A percentile compares a stretch with the other conserved stretches of the same genome.
These are phyloP conservation scores for Halocaridina rubra DNA, from an alignment of 2,888 invertebrate genomes.

Conservation along the genomic window DNA sequence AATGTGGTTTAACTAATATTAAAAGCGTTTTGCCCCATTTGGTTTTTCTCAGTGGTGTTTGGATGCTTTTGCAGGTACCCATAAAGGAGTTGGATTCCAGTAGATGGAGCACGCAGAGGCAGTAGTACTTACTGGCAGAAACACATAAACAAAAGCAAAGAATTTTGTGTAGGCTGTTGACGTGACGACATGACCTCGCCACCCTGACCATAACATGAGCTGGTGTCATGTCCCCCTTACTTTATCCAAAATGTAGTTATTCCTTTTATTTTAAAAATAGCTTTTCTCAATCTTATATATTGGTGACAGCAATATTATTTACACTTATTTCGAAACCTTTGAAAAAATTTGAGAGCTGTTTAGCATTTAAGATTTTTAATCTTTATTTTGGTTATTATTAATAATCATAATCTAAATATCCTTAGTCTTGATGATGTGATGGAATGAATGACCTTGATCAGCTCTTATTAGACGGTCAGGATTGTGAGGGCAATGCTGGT, in stretches of 20 bases:
- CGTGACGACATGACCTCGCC: constrained; percentile 48
- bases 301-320: too few species aligned
- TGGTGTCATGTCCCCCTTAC: constrained; percentile 40
- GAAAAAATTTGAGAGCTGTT: too few species aligned
- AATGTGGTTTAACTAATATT: constrained; percentile 54
- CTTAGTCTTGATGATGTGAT: not conserved
- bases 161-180: constrained; percentile 48
- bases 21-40: not conserved
- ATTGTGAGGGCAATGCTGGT: constrained; percentile 42
- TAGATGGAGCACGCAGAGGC: constrained; percentile 58
- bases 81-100: constrained; percentile 60
- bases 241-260: constrained; percentile 34
- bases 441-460: constrained; percentile 36
- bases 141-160: too few species aligned
- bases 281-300: too few species aligned
- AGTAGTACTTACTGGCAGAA: constrained; percentile 55
- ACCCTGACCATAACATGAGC: constrained; percentile 53
- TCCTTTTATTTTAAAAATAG: too few species aligned
- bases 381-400: not conserved
- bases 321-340: too few species aligned
- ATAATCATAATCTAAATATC: not conserved
- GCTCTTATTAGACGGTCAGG: constrained; percentile 39
- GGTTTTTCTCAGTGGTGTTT: constrained; percentile 58
- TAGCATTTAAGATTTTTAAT: too few species aligned
- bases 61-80: constrained; percentile 61